phyloP scores from a whole-genome alignment of 2,113 vertebrate species.

The Carettochelys insculpta region DNA sequence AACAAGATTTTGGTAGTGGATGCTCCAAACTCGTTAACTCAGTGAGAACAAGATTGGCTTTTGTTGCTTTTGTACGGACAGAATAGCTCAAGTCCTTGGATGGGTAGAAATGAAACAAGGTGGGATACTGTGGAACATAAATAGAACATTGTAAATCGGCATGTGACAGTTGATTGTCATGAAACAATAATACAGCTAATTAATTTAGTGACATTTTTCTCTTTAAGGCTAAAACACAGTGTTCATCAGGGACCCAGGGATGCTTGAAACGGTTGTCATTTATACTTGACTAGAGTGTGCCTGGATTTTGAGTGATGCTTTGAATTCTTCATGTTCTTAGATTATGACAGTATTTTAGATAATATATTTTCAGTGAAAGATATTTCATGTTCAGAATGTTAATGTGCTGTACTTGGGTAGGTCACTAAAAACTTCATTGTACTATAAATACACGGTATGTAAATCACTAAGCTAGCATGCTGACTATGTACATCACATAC shows the following conservation, averaged over 20 bases:
- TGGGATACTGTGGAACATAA: not conserved
- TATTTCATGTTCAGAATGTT: constrained; percentile 7
- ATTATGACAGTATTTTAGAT: not conserved
- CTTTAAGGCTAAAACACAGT: not conserved
- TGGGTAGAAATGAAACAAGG: not conserved
- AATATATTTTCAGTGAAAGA: not conserved
- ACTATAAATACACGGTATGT: constrained; percentile 59
- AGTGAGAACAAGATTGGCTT: not conserved
- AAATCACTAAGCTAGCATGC: constrained; percentile 62
- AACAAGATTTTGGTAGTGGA: not conserved
- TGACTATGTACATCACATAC: constrained; percentile 58
- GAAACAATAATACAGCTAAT: not conserved
- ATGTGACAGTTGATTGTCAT: not conserved
- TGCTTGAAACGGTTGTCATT: not conserved
- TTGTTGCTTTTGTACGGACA: not conserved
- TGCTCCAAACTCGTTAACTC: not conserved
- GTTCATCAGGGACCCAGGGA: not conserved
- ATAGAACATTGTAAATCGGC: not conserved
- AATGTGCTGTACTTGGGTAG: constrained; percentile 20
- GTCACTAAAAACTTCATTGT: constrained; percentile 39
- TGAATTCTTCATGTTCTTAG: not conserved
- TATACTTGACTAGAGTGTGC: not conserved
- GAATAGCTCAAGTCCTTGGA: not conserved
- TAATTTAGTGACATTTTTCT: not conserved
- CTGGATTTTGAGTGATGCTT: not conserved